These are phyloP conservation scores for Rhodophaea formosa DNA, from an alignment of 2,888 invertebrate genomes.

Conservation along the genomic window DNA sequence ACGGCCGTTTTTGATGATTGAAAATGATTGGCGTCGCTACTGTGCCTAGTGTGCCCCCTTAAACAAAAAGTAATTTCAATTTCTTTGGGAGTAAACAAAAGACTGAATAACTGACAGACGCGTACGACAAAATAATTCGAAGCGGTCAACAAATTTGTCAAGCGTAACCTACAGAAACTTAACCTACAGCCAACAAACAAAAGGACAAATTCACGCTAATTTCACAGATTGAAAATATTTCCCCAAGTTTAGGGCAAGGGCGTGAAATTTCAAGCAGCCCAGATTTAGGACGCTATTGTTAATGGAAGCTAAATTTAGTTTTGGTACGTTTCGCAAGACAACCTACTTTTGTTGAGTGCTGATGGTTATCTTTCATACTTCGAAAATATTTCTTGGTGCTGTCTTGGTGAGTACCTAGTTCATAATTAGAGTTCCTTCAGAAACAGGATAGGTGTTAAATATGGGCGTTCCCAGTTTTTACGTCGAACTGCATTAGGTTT, in stretches of 20 bases:
- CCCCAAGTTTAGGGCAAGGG: constrained; percentile 20
- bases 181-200: constrained; percentile 2
- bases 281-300: constrained; percentile 15
- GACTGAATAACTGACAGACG: background rate
- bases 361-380: background rate
- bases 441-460: too few relatives aligned
- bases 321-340: constrained; percentile 13
- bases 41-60: too few relatives aligned
- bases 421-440: background rate
- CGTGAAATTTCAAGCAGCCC: constrained; percentile 7
- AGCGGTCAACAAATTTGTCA: constrained; percentile 10
- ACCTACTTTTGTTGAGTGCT: constrained; percentile 6
- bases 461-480: too few relatives aligned
- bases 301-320: constrained; percentile 19
- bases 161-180: background rate
- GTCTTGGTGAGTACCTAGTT: background rate
- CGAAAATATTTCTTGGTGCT: background rate
- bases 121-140: background rate
- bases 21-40: too few relatives aligned
- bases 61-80: too few relatives aligned
- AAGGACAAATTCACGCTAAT: background rate
- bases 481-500: too few relatives aligned
- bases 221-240: constrained; percentile 4
- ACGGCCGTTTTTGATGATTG: too few relatives aligned
- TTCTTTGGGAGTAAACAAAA: too few relatives aligned